phyloP scores from a whole-genome alignment of 64 coral and sea anemone species.

The Montipora sp. region DNA sequence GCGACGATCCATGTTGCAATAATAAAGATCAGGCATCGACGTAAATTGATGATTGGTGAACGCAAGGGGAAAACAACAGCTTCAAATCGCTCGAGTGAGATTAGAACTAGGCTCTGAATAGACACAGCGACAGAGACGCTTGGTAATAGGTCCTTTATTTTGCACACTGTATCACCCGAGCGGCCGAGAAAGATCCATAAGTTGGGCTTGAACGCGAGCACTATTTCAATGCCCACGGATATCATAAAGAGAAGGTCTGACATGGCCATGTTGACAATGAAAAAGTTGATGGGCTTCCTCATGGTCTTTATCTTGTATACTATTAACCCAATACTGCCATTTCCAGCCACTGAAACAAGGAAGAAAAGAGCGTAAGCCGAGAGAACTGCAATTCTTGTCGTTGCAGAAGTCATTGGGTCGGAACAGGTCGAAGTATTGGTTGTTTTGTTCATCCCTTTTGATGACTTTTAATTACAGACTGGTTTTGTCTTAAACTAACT shows the following conservation, averaged over 20 bases:
- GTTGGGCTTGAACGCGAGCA: background rate
- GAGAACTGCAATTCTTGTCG: background rate
- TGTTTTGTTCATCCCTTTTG: background rate
- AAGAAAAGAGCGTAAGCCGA: background rate
- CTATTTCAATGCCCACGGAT: background rate
- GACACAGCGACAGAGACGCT: background rate
- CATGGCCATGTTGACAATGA: background rate
- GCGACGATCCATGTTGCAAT: background rate
- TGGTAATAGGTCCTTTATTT: background rate
- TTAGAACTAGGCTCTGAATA: background rate
- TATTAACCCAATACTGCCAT: background rate
- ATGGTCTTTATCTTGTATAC: background rate
- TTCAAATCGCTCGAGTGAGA: background rate
- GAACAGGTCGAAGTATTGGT: background rate
- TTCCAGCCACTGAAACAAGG: background rate
- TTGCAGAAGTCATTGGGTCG: background rate
- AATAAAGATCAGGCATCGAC: background rate
- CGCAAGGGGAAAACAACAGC: background rate
- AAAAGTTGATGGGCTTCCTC: background rate
- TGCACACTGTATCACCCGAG: background rate
- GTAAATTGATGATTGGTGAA: background rate
- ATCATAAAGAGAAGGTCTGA: background rate
- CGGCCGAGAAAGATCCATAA: background rate
- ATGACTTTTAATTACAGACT: background rate
- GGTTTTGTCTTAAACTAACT: too few relatives aligned